These are phyloP conservation scores for Agrenia bidenticulata DNA, from an alignment of 2,888 invertebrate genomes.

Conservation along the genomic window DNA sequence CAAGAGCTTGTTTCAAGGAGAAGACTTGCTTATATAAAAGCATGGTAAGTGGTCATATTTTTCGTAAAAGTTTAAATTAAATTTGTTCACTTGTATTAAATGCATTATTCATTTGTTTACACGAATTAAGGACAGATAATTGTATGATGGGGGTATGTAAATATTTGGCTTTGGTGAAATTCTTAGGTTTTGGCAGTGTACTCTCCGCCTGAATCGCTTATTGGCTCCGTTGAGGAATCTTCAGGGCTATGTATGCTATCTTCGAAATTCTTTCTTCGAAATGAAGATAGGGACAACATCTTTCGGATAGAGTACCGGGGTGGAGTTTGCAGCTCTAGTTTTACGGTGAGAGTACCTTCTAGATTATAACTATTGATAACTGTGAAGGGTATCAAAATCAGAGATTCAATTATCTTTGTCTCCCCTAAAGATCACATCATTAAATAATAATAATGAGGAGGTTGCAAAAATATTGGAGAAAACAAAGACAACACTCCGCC, in stretches of 20 bases:
- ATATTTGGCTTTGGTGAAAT: no score
- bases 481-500: constrained; percentile 23
- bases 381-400: no score
- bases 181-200: constrained; percentile 45
- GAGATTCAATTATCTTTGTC: no score
- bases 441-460: not conserved
- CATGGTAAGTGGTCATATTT: constrained; percentile 30
- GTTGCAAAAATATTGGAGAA: constrained; percentile 27
- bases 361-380: no score
- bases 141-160: no score
- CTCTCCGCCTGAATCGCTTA: constrained; percentile 38
- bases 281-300: constrained; percentile 44
- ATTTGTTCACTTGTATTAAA: not conserved
- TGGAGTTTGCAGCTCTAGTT: constrained; percentile 28
- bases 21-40: constrained; percentile 34
- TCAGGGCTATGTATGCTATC: constrained; percentile 34
- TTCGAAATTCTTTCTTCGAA: constrained; percentile 41
- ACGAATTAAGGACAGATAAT: no score
- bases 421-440: not conserved
- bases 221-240: constrained; percentile 44
- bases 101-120: constrained; percentile 10
- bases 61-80: not conserved
- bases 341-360: constrained; percentile 26
- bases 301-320: constrained; percentile 35
- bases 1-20: constrained; percentile 48